Conservation (phyloP, 2,113 vertebrate species). For the Pristiophorus japonicus region DNA sequence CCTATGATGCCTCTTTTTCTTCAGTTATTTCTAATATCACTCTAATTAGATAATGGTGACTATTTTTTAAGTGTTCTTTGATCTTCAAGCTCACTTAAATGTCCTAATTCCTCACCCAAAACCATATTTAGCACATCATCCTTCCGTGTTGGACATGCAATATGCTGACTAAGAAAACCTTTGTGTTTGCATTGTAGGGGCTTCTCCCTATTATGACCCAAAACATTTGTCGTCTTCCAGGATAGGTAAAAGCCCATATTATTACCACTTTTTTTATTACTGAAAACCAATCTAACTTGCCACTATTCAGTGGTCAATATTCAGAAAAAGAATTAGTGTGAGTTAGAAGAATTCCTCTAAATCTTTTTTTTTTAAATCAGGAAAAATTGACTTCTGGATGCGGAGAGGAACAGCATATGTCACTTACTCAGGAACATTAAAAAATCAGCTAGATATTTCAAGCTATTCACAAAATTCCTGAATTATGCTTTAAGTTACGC, state of each 20-base stretch:
- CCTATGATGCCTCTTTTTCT: not conserved
- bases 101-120: not conserved
- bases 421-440: slow-evolving; percentile 48
- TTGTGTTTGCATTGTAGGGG: too few species aligned
- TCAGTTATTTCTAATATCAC: not conserved
- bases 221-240: not conserved
- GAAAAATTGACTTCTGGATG: slow-evolving; percentile 66
- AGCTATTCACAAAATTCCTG: slow-evolving; percentile 41
- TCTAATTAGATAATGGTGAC: not conserved
- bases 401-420: slow-evolving; percentile 63
- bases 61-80: not conserved
- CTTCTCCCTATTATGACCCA: not conserved
- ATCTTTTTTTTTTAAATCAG: slow-evolving; percentile 37
- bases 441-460: slow-evolving; percentile 54
- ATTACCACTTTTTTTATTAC: not conserved
- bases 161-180: not conserved
- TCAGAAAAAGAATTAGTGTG: not conserved
- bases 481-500: slow-evolving; percentile 45
- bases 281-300: not conserved
- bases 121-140: not conserved
- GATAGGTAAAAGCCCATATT: not conserved
- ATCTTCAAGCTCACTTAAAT: not conserved
- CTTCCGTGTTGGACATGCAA: not conserved
- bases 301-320: not conserved
- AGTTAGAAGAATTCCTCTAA: not conserved